phyloP scores from a whole-genome alignment of 2,113 vertebrate genomes.

The Xyrauchen texanus region DNA sequence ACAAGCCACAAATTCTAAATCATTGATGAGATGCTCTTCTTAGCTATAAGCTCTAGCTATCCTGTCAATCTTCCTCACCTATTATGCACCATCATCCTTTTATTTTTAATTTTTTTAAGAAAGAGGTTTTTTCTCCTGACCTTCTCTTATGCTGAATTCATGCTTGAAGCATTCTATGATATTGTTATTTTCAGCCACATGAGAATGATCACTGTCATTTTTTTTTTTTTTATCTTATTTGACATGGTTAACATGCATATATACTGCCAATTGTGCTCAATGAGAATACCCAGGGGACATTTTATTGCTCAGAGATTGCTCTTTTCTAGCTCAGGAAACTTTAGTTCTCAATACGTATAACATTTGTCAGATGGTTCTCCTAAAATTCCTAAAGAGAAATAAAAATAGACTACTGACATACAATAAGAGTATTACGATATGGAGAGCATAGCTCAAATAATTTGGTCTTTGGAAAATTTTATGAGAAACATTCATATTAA shows the following conservation, averaged over 20 bases:
- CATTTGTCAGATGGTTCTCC: neutral
- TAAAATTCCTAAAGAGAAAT: neutral
- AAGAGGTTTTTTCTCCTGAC: constrained; percentile 52
- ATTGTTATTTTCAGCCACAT: constrained; percentile 14
- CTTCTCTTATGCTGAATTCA: constrained; percentile 3
- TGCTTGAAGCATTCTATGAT: neutral
- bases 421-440: too few species aligned
- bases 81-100: constrained; percentile 21
- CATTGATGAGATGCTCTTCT: constrained; percentile 49
- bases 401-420: too few species aligned
- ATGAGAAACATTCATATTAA: too few species aligned
- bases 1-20: constrained; percentile 48
- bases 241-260: constrained; percentile 1
- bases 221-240: constrained; percentile 27
- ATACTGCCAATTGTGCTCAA: neutral
- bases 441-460: too few species aligned
- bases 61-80: constrained; percentile 12
- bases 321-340: neutral
- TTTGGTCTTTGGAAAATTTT: too few species aligned
- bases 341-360: neutral
- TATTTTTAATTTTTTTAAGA: neutral
- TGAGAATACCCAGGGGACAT: neutral
- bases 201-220: constrained; percentile 23
- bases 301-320: constrained; percentile 8
- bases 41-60: constrained; percentile 33